Evolutionary conservation across 2,888 invertebrate species (phyloP).

Genomic region (Latrodectus elegans): DNA sequence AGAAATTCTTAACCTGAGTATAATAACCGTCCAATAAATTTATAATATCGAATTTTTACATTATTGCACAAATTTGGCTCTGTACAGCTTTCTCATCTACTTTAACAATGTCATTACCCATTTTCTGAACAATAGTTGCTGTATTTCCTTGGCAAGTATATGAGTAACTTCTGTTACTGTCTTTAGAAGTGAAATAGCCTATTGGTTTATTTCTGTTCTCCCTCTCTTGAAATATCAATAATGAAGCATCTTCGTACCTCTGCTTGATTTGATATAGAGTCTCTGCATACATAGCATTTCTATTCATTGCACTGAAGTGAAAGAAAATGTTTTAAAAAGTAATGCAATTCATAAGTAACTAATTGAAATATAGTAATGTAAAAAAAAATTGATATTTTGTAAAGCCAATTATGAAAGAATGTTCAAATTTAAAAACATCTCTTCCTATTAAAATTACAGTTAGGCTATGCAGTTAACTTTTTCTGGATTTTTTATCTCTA

Average conservation of each 20-base stretch:
- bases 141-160: constrained; percentile 70
- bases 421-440: too few relatives aligned
- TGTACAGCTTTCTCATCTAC: constrained; percentile 70
- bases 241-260: constrained; percentile 70
- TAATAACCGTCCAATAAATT: too few relatives aligned
- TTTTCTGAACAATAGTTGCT: constrained; percentile 67
- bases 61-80: constrained; percentile 69
- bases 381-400: too few relatives aligned
- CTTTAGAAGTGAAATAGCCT: constrained; percentile 63
- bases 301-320: constrained; percentile 30
- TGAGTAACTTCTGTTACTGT: constrained; percentile 55
- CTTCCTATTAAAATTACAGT: too few relatives aligned
- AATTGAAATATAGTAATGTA: not conserved
- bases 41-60: constrained; percentile 35
- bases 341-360: not conserved
- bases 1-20: too few relatives aligned
- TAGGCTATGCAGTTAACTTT: too few relatives aligned
- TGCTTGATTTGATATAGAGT: constrained; percentile 70
- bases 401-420: too few relatives aligned
- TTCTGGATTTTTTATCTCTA: too few relatives aligned
- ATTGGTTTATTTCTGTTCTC: constrained; percentile 65
- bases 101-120: constrained; percentile 68
- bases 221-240: constrained; percentile 66
- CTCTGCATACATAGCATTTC: constrained; percentile 55
- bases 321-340: not conserved